Evolutionary conservation across 2,113 vertebrate genomes (phyloP), one percentile per base, ranked within the genome.

Genomic region (Cyprinodon brontotheroides): DNA sequence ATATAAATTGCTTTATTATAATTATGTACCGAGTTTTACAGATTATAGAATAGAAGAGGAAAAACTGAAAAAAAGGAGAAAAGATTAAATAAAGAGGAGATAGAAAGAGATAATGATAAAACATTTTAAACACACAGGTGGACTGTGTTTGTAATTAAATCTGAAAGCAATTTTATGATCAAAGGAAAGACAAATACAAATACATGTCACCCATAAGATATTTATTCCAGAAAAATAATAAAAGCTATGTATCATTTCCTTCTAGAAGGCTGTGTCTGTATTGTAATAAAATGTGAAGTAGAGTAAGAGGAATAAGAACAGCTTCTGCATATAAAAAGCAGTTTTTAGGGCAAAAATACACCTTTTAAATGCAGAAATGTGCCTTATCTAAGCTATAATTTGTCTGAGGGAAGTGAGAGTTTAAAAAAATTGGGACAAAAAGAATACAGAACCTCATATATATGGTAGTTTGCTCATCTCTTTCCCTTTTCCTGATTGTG

Each of bases 401-500:
- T 57, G 50, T 45, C 43, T 45, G 9, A 10, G 43, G 4, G 11
- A 11, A 45, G 2, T 57, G 50, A n/a, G 50, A 57, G 50, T 57
- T 20, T 57, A 20, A n/a, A 3, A 57, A n/a, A 20, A 17, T 2
- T 0, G 50, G n/a, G 20, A 2, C 50, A n/a, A 20, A 8, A 20
- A 20, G 0, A n/a, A n/a, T 2, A 20, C 17, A 3, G 7, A 7
- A 20, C 50, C 5, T 85, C 47, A 67, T n/a, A 3, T 66, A 71
- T 68, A 4, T 61, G 70, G 29, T 70, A 53, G 13, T 37, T 41
- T 57, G 53, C 71, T 13, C 79, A 61, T 70, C 48, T 47, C 53
- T 65, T 70, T 70, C 59, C 66, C 47, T 61, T 20, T 29, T 20
- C 82, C 53, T 60, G 11, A 68, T 70, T 74, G 47, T 69, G 5